Conservation (phyloP, 2,888 invertebrate species). For the Acronicta leporina region DNA sequence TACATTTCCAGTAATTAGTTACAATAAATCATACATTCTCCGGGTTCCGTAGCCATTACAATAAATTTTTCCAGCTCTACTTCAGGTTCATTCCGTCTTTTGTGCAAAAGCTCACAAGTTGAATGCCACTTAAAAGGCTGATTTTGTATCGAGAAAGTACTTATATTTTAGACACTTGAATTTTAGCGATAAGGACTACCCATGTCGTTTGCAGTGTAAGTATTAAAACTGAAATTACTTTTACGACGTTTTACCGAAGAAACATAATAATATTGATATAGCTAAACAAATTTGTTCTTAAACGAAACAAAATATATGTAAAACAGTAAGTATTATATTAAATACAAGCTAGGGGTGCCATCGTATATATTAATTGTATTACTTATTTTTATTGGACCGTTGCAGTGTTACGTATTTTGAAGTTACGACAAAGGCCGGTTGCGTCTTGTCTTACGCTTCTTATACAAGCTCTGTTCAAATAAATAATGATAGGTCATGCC, state of each 20-base stretch:
- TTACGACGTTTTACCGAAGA: slow-evolving; percentile 29
- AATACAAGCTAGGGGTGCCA: slow-evolving; percentile 29
- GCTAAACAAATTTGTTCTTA: slow-evolving; percentile 18
- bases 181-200: slow-evolving; percentile 38
- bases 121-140: slow-evolving; percentile 9
- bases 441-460: slow-evolving; percentile 43
- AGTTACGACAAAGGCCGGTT: slow-evolving; percentile 37
- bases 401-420: slow-evolving; percentile 34
- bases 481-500: slow-evolving; percentile 74
- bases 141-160: slow-evolving; percentile 22
- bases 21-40: slow-evolving; percentile 49
- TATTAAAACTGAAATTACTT: slow-evolving; percentile 30
- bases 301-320: slow-evolving; percentile 19
- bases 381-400: slow-evolving; percentile 14
- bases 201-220: slow-evolving; percentile 22
- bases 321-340: background rate
- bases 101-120: slow-evolving; percentile 11
- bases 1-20: slow-evolving; percentile 51
- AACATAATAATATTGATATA: slow-evolving; percentile 5
- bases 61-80: background rate
- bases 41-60: slow-evolving; percentile 18
- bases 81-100: background rate
- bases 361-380: slow-evolving; percentile 13
- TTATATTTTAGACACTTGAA: slow-evolving; percentile 25
- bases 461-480: slow-evolving; percentile 64